A percentile compares a stretch with the other conserved stretches of the same genome.
phyloP scores from a whole-genome alignment of 1,140 invertebrate genomes.

The Drosophila pachea region DNA sequence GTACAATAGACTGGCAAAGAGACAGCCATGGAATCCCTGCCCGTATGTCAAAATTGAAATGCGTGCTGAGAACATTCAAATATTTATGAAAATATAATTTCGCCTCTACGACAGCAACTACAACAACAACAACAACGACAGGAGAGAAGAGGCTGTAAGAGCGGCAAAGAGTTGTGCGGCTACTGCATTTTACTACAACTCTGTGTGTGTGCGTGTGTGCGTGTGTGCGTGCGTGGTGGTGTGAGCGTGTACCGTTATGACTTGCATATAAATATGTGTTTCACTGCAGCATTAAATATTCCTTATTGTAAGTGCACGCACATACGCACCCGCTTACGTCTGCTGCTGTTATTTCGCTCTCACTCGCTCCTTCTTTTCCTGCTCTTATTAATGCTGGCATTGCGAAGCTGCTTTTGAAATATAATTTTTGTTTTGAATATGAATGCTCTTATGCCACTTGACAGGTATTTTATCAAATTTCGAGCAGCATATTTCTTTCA shows the following conservation, averaged over 20 bases:
- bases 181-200: background rate
- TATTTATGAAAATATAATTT: conserved; percentile 78
- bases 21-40: conserved; percentile 40
- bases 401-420: conserved; percentile 53
- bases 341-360: too few relatives aligned
- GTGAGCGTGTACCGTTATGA: conserved; percentile 57
- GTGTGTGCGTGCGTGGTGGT: conserved; percentile 19
- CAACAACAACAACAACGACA: conserved; percentile 27
- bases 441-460: conserved; percentile 67
- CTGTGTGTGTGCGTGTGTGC: conserved; percentile 18
- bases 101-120: conserved; percentile 15
- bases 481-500: conserved; percentile 54
- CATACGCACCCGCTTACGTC: background rate
- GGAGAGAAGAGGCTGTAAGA: conserved; percentile 20
- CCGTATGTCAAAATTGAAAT: conserved; percentile 39
- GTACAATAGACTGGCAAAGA: conserved; percentile 61
- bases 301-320: conserved; percentile 23
- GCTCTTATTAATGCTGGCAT: conserved; percentile 48
- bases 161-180: conserved; percentile 23
- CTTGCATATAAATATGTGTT: conserved; percentile 77
- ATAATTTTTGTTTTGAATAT: conserved; percentile 52
- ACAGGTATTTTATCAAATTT: conserved; percentile 70
- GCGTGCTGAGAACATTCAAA: conserved; percentile 54
- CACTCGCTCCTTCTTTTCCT: conserved; percentile 21
- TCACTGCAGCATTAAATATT: conserved; percentile 63